Evolutionary conservation across 1,140 invertebrate genomes (phyloP).

Genomic region (Zaprionus nigranus): DNA sequence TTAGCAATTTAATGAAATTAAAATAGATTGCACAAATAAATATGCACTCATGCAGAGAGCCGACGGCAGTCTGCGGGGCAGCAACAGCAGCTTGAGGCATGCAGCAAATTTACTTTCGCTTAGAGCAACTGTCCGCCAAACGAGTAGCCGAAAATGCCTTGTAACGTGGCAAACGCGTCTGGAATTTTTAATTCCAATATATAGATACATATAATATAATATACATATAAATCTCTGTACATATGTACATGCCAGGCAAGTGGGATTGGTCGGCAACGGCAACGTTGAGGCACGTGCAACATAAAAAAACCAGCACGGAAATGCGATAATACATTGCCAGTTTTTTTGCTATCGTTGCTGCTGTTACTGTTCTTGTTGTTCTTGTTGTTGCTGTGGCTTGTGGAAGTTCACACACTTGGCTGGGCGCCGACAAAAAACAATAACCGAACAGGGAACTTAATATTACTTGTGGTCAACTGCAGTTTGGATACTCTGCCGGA

Average conservation of each 20-base stretch:
- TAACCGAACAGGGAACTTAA: not conserved
- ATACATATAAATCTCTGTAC: constrained; percentile 6
- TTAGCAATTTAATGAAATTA: constrained; percentile 44
- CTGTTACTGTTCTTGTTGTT: constrained; percentile 6
- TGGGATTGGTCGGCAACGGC: constrained; percentile 5
- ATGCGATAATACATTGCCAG: constrained; percentile 54
- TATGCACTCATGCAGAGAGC: constrained; percentile 38
- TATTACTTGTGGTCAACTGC: not conserved
- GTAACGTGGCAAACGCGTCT: constrained; percentile 66
- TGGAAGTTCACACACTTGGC: constrained; percentile 39
- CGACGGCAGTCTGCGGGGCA: not conserved
- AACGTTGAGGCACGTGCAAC: constrained; percentile 51
- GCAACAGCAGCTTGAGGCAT: constrained; percentile 8
- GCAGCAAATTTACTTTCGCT: constrained; percentile 21
- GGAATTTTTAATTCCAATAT: constrained; percentile 74
- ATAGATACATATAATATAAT: not conserved
- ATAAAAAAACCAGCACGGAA: constrained; percentile 58
- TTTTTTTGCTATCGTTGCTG: constrained; percentile 24
- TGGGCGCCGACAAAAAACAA: constrained; percentile 36
- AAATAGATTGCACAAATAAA: constrained; percentile 50
- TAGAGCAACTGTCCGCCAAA: constrained; percentile 12
- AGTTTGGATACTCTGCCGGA: constrained; percentile 5
- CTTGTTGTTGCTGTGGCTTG: constrained; percentile 12
- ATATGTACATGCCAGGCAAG: constrained; percentile 14
- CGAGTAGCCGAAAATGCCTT: constrained; percentile 59